Conservation (phyloP, 2,797 vertebrate genomes). For the Nyctalus aviator region DNA sequence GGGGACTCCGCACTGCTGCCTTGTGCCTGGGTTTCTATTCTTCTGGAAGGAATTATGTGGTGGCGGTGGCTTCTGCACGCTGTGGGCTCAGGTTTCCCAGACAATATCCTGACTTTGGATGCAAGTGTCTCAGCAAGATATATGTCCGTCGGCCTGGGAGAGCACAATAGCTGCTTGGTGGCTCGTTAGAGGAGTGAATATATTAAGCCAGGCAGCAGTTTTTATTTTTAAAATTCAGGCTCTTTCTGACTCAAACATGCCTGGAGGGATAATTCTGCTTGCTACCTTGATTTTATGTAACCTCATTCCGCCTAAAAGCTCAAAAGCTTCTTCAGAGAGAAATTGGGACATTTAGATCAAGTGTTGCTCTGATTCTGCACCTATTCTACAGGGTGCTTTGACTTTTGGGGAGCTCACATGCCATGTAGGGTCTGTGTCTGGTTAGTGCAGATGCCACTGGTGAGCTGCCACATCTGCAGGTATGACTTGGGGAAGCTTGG, state of each 20-base stretch:
- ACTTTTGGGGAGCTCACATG: background rate
- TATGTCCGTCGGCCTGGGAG: constrained; percentile 28
- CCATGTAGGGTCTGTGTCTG: background rate
- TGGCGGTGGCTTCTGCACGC: constrained; percentile 29
- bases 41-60: constrained; percentile 79
- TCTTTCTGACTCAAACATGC: constrained; percentile 57
- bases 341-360: background rate
- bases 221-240: constrained; percentile 70
- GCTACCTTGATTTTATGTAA: constrained; percentile 38
- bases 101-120: constrained; percentile 81
- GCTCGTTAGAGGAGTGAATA: constrained; percentile 63
- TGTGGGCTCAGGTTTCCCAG: constrained; percentile 78
- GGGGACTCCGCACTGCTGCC: constrained; percentile 12
- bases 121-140: constrained; percentile 63
- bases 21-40: constrained; percentile 52
- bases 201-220: constrained; percentile 68
- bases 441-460: background rate
- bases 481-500: background rate
- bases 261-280: constrained; percentile 56
- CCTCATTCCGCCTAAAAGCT: background rate
- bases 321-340: constrained; percentile 27
- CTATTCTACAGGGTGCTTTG: background rate
- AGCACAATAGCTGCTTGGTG: constrained; percentile 7
- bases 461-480: background rate
- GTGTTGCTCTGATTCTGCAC: background rate